Evolutionary conservation across 2,113 vertebrate genomes (phyloP), one percentile per base, ranked within the genome.

Genomic region (Porphyrio hochstetteri): DNA sequence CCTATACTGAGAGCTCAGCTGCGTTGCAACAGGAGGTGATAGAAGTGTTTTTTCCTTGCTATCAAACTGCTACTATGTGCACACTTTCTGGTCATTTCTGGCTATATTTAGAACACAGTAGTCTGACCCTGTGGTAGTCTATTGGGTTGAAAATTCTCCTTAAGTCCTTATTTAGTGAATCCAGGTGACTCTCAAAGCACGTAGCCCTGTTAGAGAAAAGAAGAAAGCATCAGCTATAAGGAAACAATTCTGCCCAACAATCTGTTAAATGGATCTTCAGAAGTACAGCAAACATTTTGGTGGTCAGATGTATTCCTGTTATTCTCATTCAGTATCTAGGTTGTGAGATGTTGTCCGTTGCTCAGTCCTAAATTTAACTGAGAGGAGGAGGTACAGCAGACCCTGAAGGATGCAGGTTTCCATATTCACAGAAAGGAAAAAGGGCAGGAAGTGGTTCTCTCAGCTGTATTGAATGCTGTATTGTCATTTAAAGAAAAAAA

Each of bases 1-100:
- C 15, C 11, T 38, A 5, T 18, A 10, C 13, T 40, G 75, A 55
- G 44, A 38, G 20, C 46, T 59, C 29, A 18, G 40, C 18, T 48
- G 21, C 5, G 2, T n/a, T 77, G 40, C 44, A 38, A 48, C 15
- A 40, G 61, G 46, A 72, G 61, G 17, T 27, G 21, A 8, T 13
- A 59, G 23, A 16, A 10, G 18, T 60, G 9, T 29, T 13, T 14
- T 17, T 77, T 67, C 21, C 31, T 42, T 0, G 0, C 27, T 56
- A 5, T 44, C 28, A 55, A 90, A 27, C 28, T 63, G 36, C 16
- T 77, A 68, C 36, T 13, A 3, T 72, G 8, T 15, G 3, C 9
- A 5, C 8, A 12, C 8, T 57, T 88, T 35, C 28, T 88, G n/a
- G 15, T 40, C 2, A 16, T 36, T 90, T 72, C n/a, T 88, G 52